A percentile compares a stretch with the other conserved stretches of the same genome.
phyloP scores from a whole-genome alignment of 2,888 invertebrate genomes.

The Limnephilus marmoratus region DNA sequence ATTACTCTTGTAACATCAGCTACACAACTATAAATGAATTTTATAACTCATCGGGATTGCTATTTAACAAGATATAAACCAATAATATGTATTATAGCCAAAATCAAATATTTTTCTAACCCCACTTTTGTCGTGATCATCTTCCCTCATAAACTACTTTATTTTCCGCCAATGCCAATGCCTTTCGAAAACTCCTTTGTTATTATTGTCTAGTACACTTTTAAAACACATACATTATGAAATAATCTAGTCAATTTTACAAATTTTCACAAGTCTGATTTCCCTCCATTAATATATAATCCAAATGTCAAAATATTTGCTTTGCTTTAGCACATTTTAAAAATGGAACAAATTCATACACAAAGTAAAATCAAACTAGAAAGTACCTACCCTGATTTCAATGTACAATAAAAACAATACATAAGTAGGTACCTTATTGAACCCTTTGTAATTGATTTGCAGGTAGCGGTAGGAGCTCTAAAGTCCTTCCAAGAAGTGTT shows the following conservation, averaged over 20 bases:
- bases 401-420: neutral
- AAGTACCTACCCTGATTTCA: neutral
- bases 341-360: neutral
- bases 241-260: neutral
- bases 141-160: neutral
- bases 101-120: neutral
- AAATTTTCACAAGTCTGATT: neutral
- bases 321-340: neutral
- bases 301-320: neutral
- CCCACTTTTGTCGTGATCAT: neutral
- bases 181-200: neutral
- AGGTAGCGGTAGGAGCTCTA: conserved; percentile 94
- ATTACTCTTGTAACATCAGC: neutral
- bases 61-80: too few species aligned
- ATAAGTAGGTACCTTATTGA: neutral
- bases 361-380: neutral
- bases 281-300: neutral
- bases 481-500: conserved; percentile 98
- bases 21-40: neutral
- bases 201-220: neutral
- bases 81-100: neutral
- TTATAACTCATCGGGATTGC: too few species aligned
- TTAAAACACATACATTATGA: neutral
- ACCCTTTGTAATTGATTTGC: conserved; percentile 42
- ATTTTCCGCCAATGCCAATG: neutral